Evolutionary conservation across 2,113 vertebrate genomes (phyloP), one percentile per base, ranked within the genome.

Genomic region (Campylomormyrus tamandua): DNA sequence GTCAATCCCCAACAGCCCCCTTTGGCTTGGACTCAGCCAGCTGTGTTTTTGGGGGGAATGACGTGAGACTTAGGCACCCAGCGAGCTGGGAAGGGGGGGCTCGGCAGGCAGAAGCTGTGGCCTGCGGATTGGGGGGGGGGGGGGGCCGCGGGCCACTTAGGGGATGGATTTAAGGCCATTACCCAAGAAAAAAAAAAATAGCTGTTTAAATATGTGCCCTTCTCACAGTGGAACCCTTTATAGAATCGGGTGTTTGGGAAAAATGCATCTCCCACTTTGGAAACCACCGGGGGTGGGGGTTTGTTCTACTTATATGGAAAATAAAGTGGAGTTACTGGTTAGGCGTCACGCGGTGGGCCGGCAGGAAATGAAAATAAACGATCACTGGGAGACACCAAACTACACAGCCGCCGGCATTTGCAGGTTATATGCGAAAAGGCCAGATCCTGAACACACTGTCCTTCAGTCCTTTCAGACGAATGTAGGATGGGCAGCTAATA

Each of bases 61-160:
- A 46, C 49, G 62, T 74, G 24, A 77, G 50, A 77, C 91, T 89
- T 21, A 48, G 92, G 92, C 92, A 90, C 91, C 53, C 86, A 86
- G 91, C 90, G 91, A 92, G 92, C 24, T 11, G 13, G 83, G 85
- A 52, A 66, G 42, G 35, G 17, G 83, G 62, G 11, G 74, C 42
- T 42, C 52, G 90, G 90, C 53, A 15, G 31, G 27, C 27, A 74
- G n/a, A 17, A 15, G 31, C 31, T 74, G 70, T 5, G 70, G 70
- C n/a, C 17, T 17, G 42, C 8, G 50, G 83, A 24, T 5, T 42
- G 35, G 56, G 56, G 45, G 24, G 6, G 66, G 6, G 66, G 56
- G 48, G 45, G 24, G 13, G 48, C 52, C 5, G n/a, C 17, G 3
- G 46, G 50, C 15, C 48, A 50, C n/a, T 39, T n/a, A 39, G 27